Evolutionary conservation across 2,113 vertebrate genomes (phyloP).

Genomic region (Protomyctophum bolini): DNA sequence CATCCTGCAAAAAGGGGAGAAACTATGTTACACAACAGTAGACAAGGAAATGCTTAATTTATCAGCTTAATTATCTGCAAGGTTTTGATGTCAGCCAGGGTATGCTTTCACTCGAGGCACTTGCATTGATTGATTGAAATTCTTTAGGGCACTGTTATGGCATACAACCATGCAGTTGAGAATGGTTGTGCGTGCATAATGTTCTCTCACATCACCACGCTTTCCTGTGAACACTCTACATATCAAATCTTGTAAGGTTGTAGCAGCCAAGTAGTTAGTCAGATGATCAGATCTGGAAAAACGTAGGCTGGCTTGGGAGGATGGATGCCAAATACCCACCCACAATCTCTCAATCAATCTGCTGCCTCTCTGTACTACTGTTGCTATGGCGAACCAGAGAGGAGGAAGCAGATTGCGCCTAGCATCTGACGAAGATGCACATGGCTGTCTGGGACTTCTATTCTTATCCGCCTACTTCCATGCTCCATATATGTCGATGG

Average conservation of each 20-base stretch:
- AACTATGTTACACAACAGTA: conserved; percentile 12
- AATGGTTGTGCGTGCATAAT: not conserved
- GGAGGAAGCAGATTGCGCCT: conserved; percentile 62
- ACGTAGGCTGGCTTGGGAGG: conserved; percentile 47
- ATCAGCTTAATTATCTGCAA: too few relatives aligned
- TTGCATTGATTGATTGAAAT: too few relatives aligned
- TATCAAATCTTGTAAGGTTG: conserved; percentile 25
- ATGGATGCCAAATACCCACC: conserved; percentile 63
- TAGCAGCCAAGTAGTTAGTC: conserved; percentile 46
- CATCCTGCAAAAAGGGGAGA: conserved; percentile 69
- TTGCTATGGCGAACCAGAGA: conserved; percentile 68
- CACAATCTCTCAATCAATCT: conserved; percentile 77
- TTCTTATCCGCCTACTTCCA: conserved; percentile 69
- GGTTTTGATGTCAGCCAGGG: too few relatives aligned
- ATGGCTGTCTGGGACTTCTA: conserved; percentile 66
- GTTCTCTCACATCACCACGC: conserved; percentile 14
- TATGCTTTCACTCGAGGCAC: too few relatives aligned
- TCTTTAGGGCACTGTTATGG: not conserved
- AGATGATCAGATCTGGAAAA: conserved; percentile 55
- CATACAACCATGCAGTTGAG: not conserved
- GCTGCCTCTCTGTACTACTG: conserved; percentile 67
- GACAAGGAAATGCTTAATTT: not conserved
- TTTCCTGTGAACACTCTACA: conserved; percentile 19
- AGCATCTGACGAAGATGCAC: conserved; percentile 67
- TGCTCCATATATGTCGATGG: conserved; percentile 68